Base-by-base conservation (phyloP, 2,113 vertebrate species). In the Oreochromis aureus region DNA sequence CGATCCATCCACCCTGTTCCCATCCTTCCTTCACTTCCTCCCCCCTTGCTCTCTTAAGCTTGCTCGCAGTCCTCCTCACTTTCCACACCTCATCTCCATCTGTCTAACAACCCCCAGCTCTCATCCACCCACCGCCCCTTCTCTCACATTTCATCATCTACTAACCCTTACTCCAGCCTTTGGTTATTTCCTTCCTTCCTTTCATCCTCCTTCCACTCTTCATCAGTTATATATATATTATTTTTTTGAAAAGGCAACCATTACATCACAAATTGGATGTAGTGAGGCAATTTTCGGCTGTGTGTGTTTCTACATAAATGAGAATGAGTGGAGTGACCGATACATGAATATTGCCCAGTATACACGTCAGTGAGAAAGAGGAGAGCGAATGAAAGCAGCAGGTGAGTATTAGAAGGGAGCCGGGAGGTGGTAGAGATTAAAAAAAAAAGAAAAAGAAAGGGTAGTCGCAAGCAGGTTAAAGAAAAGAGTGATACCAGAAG, bases 61-160 rank as follows among this genome's bases (percentile, higher is more conserved):
- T 69, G 6, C 58, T 86, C 10, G 2, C 7, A 63, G 66, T 82
- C 16, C 32, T 48, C 46, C 15, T 8, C 15, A 3, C 19, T 48
- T 63, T 46, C 46, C 71, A 19, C 41, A 44, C 27, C 39, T 81
- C 54, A 30, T 39, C 53, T 48, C 19, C 27, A 59, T 71, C 32
- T 59, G 22, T 71, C 16, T 13, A 69, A 11, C 24, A 56, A 39
- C 51, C 32, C 46, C 5, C n/a, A 32, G 36, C 4, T 32, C 27
- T 56, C 39, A 15, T 16, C 66, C 66, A 24, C 66, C 66, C 66
- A 16, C 66, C 12, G 5, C 82, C 39, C 15, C 16, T 85, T 83
- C 86, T 81, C 34, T 32, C 27, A 48, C 39, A 24, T 92, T 92
- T 91, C 82, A 84, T 92, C 90, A 87, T 86, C 73, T 55, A 48